Base-by-base conservation (phyloP, 2,113 vertebrate species). In the Psilopsiagon aymara region DNA sequence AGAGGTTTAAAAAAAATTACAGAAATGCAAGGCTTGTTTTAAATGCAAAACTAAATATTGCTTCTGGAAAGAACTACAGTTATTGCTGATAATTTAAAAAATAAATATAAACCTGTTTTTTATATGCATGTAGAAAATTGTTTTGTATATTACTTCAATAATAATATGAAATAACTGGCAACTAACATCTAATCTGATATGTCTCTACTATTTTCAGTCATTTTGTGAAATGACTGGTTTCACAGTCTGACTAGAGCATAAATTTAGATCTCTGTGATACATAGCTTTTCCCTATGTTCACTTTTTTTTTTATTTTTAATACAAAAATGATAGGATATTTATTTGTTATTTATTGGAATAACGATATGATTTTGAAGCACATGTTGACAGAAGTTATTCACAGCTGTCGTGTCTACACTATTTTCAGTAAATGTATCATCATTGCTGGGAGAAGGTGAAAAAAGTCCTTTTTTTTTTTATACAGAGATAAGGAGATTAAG, bases 181-280 rank as follows among this genome's bases (percentile, higher is more conserved):
- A 84, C 51, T 81, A 84, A 29, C 13, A 60, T 75, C 49, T 86
- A 64, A 17, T 78, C 55, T 46, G 47, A 71, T 84, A 33, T 70
- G n/a, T 82, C 60, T 81, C 51, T 85, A 64, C 39, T 90, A 73
- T 96, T 95, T 94, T 93, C 82, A 88, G 85, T 88, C 59, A 86
- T 92, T 96, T 94, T 85, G 52, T 82, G 70, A 96, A 95, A 93
- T 93, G 33, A 88, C 62, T 87, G 62, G 74, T 88, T 95, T 90
- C 57, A 52, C 46, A 73, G 9, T 79, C 57, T 80, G 82, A 82
- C 64, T 94, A 85, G 23, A 87, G 35, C 12, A 53, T 66, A 79
- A 90, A 90, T 86, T 93, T 79, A 93, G 62, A 60, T 76, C 84
- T 80, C 63, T 1, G 3, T 43, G 44, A 92, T 93, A 51, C 23